phyloP scores from a whole-genome alignment of 1,140 invertebrate species.

The Harpegnathos saltator region DNA sequence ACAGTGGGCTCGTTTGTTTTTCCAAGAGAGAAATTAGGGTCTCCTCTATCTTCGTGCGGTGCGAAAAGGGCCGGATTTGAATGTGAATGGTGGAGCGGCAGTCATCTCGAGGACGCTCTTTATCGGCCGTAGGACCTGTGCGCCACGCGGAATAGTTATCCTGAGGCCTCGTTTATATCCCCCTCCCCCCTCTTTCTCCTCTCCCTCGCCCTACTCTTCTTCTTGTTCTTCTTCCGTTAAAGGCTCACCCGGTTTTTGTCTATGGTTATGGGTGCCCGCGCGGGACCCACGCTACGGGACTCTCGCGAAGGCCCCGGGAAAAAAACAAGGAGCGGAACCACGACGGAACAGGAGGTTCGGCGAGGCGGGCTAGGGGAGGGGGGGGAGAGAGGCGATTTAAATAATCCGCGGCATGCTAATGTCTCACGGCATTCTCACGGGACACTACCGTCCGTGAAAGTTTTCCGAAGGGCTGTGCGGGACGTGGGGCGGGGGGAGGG shows the following conservation, averaged over 20 bases:
- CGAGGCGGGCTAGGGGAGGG: conserved; percentile 75
- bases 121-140: conserved; percentile 49
- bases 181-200: not conserved
- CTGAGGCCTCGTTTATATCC: conserved; percentile 27
- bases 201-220: not conserved
- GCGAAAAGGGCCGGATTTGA: conserved; percentile 66
- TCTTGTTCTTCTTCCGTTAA: conserved; percentile 12
- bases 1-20: conserved; percentile 68
- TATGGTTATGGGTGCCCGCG: conserved; percentile 61
- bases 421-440: conserved; percentile 77
- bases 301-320: conserved; percentile 62
- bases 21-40: conserved; percentile 74
- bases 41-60: conserved; percentile 32
- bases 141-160: conserved; percentile 58
- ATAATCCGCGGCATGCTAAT: conserved; percentile 82
- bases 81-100: conserved; percentile 66
- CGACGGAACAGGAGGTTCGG: no score
- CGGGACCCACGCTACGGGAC: conserved; percentile 64
- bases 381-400: conserved; percentile 78
- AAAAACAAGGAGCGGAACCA: conserved; percentile 80
- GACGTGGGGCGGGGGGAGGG: no score
- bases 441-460: conserved; percentile 33
- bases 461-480: no score
- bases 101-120: conserved; percentile 66
- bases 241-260: conserved; percentile 72